Base-by-base conservation (phyloP, 2,888 invertebrate genomes). In the Hedychridium roseum region DNA sequence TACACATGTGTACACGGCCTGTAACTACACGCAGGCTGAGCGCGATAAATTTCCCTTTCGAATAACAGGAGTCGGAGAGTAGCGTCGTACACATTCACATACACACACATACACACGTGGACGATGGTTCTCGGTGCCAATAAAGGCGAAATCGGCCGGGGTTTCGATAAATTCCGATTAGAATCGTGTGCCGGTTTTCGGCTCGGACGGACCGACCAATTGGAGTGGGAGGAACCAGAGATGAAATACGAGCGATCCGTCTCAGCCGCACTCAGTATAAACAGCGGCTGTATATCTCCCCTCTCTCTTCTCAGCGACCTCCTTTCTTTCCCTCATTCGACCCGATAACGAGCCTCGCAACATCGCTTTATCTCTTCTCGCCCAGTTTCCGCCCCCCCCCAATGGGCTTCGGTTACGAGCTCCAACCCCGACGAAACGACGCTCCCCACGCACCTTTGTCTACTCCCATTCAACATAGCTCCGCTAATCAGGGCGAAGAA, bases 311-410 rank as follows among this genome's bases (percentile, higher is more conserved):
- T n/a, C n/a, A n/a, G n/a, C n/a, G n/a, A n/a, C n/a, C n/a, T 46
- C 38, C 43, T 42, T 53, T 37, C 45, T 28, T 41, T 37, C 21
- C 14, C 11, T 30, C n/a, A 23, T 26, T 2, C 18, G 16, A n/a
- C 30, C 46, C 40, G 56, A 52, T 64, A 68, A 66, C 56, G 60
- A 66, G 54, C 28, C 56, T 54, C 58, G 52, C 64, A 62, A 62
- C 54, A 54, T 46, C 50, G 47, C 54, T 66, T 56, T 50, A 52
- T 50, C 52, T 49, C n/a, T 12, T 23, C 27, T n/a, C 27, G 4
- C 18, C 3, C 17, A n/a, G n/a, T n/a, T n/a, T n/a, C n/a, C n/a
- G n/a, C n/a, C n/a, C n/a, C n/a, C n/a, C n/a, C n/a, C n/a, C n/a
- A n/a, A n/a, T n/a, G n/a, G n/a, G n/a, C n/a, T n/a, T n/a, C n/a